phyloP scores from a whole-genome alignment of 2,797 vertebrate genomes.

The Cichlasoma orientale region DNA sequence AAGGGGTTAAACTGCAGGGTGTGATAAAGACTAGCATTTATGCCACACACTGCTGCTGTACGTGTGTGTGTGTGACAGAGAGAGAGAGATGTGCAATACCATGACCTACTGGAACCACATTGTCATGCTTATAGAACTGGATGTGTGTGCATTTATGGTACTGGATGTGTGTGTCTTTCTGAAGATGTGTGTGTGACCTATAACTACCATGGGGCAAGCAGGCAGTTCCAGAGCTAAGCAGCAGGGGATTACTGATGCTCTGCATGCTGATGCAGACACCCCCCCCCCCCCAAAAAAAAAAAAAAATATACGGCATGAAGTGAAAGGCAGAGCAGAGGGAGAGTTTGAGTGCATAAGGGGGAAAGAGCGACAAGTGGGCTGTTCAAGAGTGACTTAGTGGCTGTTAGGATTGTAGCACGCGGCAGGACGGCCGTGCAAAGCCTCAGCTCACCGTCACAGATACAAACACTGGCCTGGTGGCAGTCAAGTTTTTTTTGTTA shows the following conservation, averaged over 20 bases:
- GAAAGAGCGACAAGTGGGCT: slow-evolving; percentile 34
- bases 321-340: not conserved
- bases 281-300: not conserved
- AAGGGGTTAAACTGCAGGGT: slow-evolving; percentile 71
- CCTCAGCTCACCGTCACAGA: slow-evolving; percentile 30
- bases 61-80: slow-evolving; percentile 13
- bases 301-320: slow-evolving; percentile 23
- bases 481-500: slow-evolving; percentile 21
- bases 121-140: not conserved
- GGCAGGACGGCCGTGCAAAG: slow-evolving; percentile 23
- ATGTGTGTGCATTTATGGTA: not conserved
- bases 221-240: slow-evolving; percentile 59
- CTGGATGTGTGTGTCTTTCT: not conserved
- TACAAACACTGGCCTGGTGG: not conserved
- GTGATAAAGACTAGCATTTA: slow-evolving; percentile 54
- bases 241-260: slow-evolving; percentile 68
- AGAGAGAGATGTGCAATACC: slow-evolving; percentile 10
- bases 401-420: slow-evolving; percentile 28
- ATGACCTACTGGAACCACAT: slow-evolving; percentile 31
- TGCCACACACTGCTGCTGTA: slow-evolving; percentile 41
- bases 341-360: not conserved
- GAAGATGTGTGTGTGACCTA: slow-evolving; percentile 30
- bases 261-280: slow-evolving; percentile 59
- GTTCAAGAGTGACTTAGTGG: slow-evolving; percentile 52
- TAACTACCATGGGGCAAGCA: slow-evolving; percentile 55